Base-by-base conservation (phyloP, 2,888 invertebrate species). In the Masnerella sp. region DNA sequence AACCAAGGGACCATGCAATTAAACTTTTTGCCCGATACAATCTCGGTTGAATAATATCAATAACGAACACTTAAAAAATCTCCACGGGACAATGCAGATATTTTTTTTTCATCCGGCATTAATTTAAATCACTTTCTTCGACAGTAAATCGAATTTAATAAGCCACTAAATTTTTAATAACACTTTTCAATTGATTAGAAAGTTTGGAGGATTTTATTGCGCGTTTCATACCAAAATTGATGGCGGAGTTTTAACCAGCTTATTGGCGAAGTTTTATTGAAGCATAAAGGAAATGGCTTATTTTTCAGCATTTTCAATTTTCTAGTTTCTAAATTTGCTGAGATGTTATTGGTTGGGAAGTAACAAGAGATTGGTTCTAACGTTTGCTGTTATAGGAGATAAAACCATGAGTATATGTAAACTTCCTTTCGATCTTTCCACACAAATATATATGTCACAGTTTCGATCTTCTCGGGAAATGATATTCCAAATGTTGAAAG, bases 261-360 rank as follows among this genome's bases (percentile, higher is more conserved):
- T 43, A 11, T 14, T 4, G 1, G 1, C 1, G 11, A 5, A 9
- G 14, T 9, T 43, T 43, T 43, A 25, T 43, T 0, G 20, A 18
- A 18, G 12, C 20, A 18, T 51, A 20, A 51, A 51, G 49, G 12
- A 20, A 34, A 51, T 12, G 11, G 11, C 7, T 5, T 5, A 17
- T n/a, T 47, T 17, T n/a, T 47, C 34, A 2, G 5, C 5, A 2
- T 25, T 22, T 14, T 9, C 2, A 22, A 43, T 34, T 51, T 34
- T 51, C 49, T 51, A 51, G 17, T 51, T 51, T 51, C 49, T 20
- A 34, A 20, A 3, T 32, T 32, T 36, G n/a, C n/a, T 25, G 0
- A 3, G n/a, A n/a, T n/a, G n/a, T n/a, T n/a, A n/a, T n/a, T n/a
- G n/a, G n/a, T n/a, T n/a, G n/a, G n/a, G n/a, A n/a, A n/a, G n/a